Evolutionary conservation across 2,888 invertebrate species (phyloP), one percentile per base, ranked within the genome.

Genomic region (Drosophila lacicola): DNA sequence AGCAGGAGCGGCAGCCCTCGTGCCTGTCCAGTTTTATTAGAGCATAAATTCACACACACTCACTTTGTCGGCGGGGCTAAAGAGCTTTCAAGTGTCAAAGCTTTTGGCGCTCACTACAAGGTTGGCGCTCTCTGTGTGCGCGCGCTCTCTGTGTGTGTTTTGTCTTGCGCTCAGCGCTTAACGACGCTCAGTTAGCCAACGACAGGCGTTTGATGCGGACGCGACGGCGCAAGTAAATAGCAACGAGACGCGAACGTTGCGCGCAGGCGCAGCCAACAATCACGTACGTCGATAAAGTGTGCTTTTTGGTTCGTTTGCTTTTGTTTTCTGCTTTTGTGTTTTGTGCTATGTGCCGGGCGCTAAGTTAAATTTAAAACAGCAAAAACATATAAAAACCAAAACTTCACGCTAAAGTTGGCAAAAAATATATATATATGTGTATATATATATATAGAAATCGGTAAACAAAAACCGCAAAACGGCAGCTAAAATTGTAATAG

Each of bases 161-260:
- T 71, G 82, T 81, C 54, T 57, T 53, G 61, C 54, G 80, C 74
- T 74, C 67, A 33, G 21, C 62, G 60, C 63, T 73, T 44, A 56
- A 56, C 49, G 41, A 55, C 49, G 68, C 61, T 88, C 87, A 86
- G 89, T 90, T 89, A 74, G 76, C 74, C 77, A 70, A 75, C 79
- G 80, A 83, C 84, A 82, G 86, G 76, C 90, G 82, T 72, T 78
- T 76, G 72, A 80, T 79, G 64, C 83, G 83, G 90, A 90, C 91
- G 90, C 58, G 74, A 60, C 53, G 66, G 50, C 61, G 64, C 62
- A 54, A 67, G 63, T 67, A 49, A 68, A 70, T 46, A 64, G 50
- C 9, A 67, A 55, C 25, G 36, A 46, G 51, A 57, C 65, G 67
- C 50, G 46, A 61, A 37, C 51, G 66, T 61, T 65, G 53, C 69